Base-by-base conservation (phyloP, 2,888 invertebrate genomes). In the Drosophila mayaguana region DNA sequence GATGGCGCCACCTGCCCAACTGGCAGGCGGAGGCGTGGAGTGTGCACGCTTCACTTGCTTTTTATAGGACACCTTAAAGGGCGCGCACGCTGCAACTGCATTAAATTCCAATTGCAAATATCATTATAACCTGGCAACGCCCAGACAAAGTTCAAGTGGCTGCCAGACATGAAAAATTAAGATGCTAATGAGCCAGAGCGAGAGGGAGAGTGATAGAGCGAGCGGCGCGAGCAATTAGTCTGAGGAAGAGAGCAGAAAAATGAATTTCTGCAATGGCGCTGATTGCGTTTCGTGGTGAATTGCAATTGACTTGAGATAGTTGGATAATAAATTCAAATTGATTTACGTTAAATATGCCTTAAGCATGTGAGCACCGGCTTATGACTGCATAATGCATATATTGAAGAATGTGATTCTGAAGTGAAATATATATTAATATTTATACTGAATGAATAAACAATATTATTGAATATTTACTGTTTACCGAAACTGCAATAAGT, bases 81-180 rank as follows among this genome's bases (percentile, higher is more conserved):
- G 70, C 59, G 70, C 59, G 59, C 59, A 38, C 40, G 43, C 50
- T 38, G 22, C 20, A 46, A 88, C 78, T 66, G 83, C 64, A 75
- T 66, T 67, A 63, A 72, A 60, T 60, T 64, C 40, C 63, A 89
- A 74, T 65, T 82, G 82, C 80, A 78, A 83, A 75, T 74, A 64
- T 76, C 65, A 75, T 73, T 69, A 60, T 62, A 68, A 71, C 57
- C 62, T 72, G 81, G 55, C 72, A 68, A 71, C 79, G 82, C 77
- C 66, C 72, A 45, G 73, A 59, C 83, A 90, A 83, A 88, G 90
- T 90, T 84, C 81, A 90, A 84, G 81, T 88, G 72, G 57, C 51
- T 51, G 65, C 32, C 64, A 66, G 83, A 86, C 87, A 82, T 79
- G 86, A 62, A 70, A 88, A 71, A 72, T 88, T 55, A 67, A 88